Evolutionary conservation across 2,797 vertebrate species (phyloP).

Genomic region (Catostomus latipinnis): DNA sequence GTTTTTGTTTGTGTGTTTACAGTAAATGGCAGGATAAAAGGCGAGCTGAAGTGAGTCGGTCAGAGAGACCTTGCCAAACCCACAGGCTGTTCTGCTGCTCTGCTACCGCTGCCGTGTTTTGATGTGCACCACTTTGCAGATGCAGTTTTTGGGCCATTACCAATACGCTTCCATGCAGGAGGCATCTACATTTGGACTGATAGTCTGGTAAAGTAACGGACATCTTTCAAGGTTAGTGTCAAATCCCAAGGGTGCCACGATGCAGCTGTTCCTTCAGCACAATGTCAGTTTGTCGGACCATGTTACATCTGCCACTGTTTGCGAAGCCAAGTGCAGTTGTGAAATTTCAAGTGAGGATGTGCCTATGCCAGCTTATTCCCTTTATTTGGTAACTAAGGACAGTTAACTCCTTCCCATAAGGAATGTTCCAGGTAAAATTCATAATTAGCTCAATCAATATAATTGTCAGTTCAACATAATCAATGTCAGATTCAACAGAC

Average conservation of each 20-base stretch:
- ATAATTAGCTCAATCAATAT: background rate
- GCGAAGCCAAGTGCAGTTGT: conserved; percentile 47
- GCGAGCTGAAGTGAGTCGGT: conserved; percentile 39
- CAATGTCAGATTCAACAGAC: too few relatives aligned
- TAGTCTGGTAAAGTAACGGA: conserved; percentile 32
- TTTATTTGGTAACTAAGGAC: conserved; percentile 26
- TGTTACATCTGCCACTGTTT: conserved; percentile 36
- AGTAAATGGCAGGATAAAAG: conserved; percentile 61
- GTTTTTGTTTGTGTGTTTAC: conserved; percentile 54
- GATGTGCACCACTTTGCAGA: conserved; percentile 20
- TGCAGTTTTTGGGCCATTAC: conserved; percentile 33
- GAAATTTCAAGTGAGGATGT: conserved; percentile 41
- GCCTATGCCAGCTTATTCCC: conserved; percentile 41
- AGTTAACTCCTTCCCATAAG: conserved; percentile 3
- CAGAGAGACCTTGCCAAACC: too few relatives aligned
- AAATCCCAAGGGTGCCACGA: conserved; percentile 25
- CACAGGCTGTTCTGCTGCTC: background rate
- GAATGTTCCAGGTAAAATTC: background rate
- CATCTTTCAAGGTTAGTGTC: conserved; percentile 43
- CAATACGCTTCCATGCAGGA: conserved; percentile 15
- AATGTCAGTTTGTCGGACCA: conserved; percentile 14
- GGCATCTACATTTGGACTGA: background rate
- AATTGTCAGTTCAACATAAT: background rate
- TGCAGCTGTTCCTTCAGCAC: conserved; percentile 36
- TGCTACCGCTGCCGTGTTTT: conserved; percentile 30